These are phyloP conservation scores for Sapayoa aenigma DNA, from an alignment of 2,113 vertebrate species.

Conservation along the genomic window DNA sequence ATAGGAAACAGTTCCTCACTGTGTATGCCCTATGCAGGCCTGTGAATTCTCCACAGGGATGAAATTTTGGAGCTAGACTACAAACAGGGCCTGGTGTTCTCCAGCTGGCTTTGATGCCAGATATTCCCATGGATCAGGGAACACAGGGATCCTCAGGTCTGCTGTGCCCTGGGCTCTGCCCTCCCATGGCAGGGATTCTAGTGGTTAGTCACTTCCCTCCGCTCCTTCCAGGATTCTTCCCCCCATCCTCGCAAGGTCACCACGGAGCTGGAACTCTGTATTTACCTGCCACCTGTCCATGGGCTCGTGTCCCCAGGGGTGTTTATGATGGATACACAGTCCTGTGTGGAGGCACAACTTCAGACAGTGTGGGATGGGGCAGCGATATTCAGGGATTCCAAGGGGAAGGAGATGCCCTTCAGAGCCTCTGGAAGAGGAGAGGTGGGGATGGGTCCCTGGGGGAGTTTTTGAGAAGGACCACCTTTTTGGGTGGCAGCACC, in stretches of 20 bases:
- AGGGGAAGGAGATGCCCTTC: too few relatives aligned
- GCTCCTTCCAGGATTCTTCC: background rate
- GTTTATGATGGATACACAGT: rapidly evolving
- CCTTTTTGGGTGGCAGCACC: background rate
- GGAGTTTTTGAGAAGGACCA: background rate
- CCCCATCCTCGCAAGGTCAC: background rate
- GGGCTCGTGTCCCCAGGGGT: background rate
- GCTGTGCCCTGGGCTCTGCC: rapidly evolving
- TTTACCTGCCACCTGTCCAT: background rate
- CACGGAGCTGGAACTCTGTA: rapidly evolving
- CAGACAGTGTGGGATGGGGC: rapidly evolving
- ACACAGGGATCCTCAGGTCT: rapidly evolving
- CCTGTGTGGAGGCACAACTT: rapidly evolving
- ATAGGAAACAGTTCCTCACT: background rate
- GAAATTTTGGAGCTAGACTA: rapidly evolving
- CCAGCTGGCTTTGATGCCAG: background rate
- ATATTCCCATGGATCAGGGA: rapidly evolving
- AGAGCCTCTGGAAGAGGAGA: too few relatives aligned
- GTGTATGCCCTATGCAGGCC: background rate
- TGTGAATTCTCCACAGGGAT: background rate
- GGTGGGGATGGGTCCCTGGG: background rate
- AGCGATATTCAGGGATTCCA: too few relatives aligned
- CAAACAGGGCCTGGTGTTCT: background rate
- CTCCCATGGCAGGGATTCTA: too few relatives aligned
- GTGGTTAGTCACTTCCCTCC: rapidly evolving